Evolutionary conservation across 2,797 vertebrate species (phyloP).

Genomic region (Smutsia temminckii): DNA sequence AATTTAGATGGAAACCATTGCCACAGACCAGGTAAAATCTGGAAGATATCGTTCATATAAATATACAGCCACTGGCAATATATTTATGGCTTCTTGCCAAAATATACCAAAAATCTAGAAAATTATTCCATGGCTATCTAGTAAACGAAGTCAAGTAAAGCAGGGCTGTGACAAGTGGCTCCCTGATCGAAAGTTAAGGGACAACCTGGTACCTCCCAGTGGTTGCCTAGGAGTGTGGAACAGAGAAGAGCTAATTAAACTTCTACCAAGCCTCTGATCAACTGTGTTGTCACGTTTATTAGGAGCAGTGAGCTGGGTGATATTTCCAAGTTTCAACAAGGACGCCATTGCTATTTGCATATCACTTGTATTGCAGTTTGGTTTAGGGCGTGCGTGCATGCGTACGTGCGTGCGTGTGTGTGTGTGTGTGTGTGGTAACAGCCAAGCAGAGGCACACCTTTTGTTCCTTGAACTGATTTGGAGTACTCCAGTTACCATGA

Average conservation of each 20-base stretch:
- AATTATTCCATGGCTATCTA: neutral
- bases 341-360: constrained; percentile 47
- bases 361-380: constrained; percentile 71
- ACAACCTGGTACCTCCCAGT: neutral
- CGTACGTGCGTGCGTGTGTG: neutral
- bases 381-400: neutral
- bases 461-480: neutral
- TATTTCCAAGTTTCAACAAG: constrained; percentile 4
- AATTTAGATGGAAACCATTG: neutral
- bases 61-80: neutral
- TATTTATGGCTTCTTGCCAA: constrained; percentile 14
- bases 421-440: neutral
- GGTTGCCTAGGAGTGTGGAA: neutral
- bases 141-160: neutral
- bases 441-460: constrained; percentile 73
- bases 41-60: neutral
- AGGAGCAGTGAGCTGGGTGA: neutral
- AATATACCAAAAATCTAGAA: neutral
- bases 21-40: constrained; percentile 19
- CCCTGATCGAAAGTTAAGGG: neutral
- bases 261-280: neutral
- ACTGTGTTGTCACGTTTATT: neutral
- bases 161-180: neutral
- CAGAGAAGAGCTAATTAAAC: neutral
- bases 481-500: neutral